Evolutionary conservation across 1,140 invertebrate genomes (phyloP).

Genomic region (Calephelis virginiensis): DNA sequence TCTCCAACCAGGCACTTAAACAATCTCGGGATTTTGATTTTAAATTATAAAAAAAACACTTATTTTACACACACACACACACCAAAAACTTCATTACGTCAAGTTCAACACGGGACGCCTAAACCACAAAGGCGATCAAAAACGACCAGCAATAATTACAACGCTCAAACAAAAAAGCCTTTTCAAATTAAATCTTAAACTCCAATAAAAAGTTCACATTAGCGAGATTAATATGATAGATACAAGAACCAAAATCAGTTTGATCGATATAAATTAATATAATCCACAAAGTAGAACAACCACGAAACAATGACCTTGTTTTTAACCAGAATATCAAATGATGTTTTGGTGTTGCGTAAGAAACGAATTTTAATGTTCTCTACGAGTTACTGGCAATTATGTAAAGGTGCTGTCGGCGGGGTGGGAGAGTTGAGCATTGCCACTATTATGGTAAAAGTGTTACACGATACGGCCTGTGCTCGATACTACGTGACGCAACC

Average conservation of each 20-base stretch:
- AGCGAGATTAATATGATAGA: conserved; percentile 20
- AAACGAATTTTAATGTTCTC: conserved; percentile 46
- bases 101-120: no score
- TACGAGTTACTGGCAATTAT: conserved; percentile 63
- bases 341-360: conserved; percentile 66
- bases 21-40: no score
- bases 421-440: conserved; percentile 47
- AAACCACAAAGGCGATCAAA: no score
- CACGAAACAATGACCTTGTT: conserved; percentile 46
- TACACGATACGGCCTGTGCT: conserved; percentile 56
- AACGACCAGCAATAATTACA: no score
- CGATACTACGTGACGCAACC: conserved; percentile 63
- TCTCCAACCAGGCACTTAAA: no score
- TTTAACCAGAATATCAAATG: conserved; percentile 57
- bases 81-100: no score
- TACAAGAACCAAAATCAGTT: conserved; percentile 22
- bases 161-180: neutral
- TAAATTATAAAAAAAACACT: no score
- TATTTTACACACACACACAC: no score
- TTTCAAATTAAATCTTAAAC: conserved; percentile 5
- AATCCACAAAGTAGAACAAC: conserved; percentile 41
- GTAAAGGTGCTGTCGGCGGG: conserved; percentile 46
- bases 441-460: conserved; percentile 71
- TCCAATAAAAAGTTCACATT: neutral
- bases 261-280: conserved; percentile 27